Percentiles rank a stretch among this genome's conserved stretches.
Evolutionary conservation across 2,113 vertebrate genomes (phyloP).

Genomic region (Pica pica): DNA sequence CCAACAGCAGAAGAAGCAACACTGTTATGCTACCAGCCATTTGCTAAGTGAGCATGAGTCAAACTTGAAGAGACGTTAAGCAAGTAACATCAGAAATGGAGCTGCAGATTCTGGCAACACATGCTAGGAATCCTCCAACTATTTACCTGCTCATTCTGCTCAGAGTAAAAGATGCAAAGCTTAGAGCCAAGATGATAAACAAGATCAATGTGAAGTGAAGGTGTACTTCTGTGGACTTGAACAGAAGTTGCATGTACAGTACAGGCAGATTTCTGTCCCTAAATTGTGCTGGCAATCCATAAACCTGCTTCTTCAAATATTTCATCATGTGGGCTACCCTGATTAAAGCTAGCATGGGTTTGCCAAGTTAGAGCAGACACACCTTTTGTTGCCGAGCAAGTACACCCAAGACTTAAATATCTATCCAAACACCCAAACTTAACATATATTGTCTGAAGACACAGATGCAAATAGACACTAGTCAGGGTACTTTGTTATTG

Average conservation of each 20-base stretch:
- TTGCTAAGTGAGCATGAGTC: not conserved
- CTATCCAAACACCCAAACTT: not conserved
- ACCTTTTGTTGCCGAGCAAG: slow-evolving; percentile 16
- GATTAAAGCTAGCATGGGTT: not conserved
- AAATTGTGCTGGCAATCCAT: not conserved
- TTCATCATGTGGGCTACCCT: not conserved
- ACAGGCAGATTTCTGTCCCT: not conserved
- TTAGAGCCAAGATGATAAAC: not conserved
- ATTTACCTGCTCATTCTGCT: not conserved
- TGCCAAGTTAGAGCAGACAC: not conserved
- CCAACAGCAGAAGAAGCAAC: not conserved
- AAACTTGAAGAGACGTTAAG: not conserved
- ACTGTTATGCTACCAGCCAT: not conserved
- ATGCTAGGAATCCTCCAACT: not conserved
- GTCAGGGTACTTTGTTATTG: not conserved
- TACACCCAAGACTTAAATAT: not conserved
- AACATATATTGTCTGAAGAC: not conserved
- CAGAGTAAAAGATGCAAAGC: not conserved
- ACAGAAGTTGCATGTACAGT: not conserved
- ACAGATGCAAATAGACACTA: not conserved
- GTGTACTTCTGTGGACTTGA: not conserved
- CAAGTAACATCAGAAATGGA: not conserved
- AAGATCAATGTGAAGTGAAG: not conserved
- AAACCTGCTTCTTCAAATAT: not conserved
- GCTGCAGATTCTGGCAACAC: not conserved